phyloP scores from a whole-genome alignment of 2,797 vertebrate species.

The Neostethus bicornis region DNA sequence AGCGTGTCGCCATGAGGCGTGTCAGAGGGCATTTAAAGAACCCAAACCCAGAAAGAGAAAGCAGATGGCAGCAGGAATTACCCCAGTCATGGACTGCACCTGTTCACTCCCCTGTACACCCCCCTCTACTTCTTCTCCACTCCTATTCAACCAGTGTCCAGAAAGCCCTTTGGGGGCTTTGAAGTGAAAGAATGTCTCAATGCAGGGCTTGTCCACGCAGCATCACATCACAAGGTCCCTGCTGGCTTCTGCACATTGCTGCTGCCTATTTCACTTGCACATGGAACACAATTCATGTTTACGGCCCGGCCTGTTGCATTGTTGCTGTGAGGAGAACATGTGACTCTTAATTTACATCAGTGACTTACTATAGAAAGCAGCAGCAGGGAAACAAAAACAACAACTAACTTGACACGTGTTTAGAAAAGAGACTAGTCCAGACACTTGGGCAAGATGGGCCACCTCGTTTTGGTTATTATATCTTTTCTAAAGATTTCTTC shows the following conservation, averaged over 20 bases:
- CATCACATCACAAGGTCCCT: slow-evolving; percentile 63
- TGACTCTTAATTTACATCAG: slow-evolving; percentile 39
- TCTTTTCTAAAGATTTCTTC: slow-evolving; percentile 1
- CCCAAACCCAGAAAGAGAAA: slow-evolving; percentile 69
- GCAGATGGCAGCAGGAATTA: slow-evolving; percentile 81
- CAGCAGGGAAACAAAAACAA: slow-evolving; percentile 24
- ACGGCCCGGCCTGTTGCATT: slow-evolving; percentile 26
- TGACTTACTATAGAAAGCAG: not conserved
- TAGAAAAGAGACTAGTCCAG: not conserved
- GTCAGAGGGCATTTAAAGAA: slow-evolving; percentile 72
- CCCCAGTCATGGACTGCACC: slow-evolving; percentile 78
- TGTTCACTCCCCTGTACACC: slow-evolving; percentile 66
- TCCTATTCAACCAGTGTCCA: slow-evolving; percentile 77
- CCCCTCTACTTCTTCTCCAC: slow-evolving; percentile 63
- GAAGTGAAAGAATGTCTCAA: slow-evolving; percentile 81
- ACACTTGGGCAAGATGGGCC: not conserved
- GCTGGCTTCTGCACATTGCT: slow-evolving; percentile 52
- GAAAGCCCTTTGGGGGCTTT: slow-evolving; percentile 73
- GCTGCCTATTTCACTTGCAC: slow-evolving; percentile 37
- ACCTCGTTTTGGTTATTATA: too few relatives aligned
- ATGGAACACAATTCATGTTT: slow-evolving; percentile 48
- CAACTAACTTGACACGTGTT: slow-evolving; percentile 33
- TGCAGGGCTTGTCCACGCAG: slow-evolving; percentile 59
- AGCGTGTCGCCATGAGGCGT: slow-evolving; percentile 74
- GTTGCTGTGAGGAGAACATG: slow-evolving; percentile 30